Evolutionary conservation across 2,888 invertebrate genomes (phyloP).

Genomic region (Serrognathus titanus): DNA sequence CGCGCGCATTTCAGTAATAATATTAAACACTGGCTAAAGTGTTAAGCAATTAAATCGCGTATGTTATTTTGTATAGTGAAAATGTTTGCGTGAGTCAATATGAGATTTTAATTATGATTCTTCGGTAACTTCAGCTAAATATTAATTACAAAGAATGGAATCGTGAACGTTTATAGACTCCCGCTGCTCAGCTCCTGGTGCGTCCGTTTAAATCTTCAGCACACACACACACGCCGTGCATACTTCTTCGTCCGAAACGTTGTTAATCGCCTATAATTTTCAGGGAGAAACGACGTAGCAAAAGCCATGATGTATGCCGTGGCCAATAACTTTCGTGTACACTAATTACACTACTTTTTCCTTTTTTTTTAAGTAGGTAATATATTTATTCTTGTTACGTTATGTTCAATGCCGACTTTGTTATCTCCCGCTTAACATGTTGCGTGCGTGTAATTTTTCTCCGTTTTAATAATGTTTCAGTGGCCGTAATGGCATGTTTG

Average conservation of each 20-base stretch:
- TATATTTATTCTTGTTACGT: conserved; percentile 7
- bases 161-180: conserved; percentile 30
- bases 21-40: no score
- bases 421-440: conserved; percentile 6
- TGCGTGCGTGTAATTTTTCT: conserved; percentile 13
- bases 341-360: conserved; percentile 20
- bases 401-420: conserved; percentile 6
- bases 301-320: no score
- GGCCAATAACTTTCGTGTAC: conserved; percentile 10
- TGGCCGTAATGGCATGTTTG: conserved; percentile 23
- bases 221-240: conserved; percentile 1
- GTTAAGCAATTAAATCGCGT: not conserved
- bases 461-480: conserved; percentile 24
- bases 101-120: conserved; percentile 31
- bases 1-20: no score
- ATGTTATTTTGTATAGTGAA: conserved; percentile 1
- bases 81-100: conserved; percentile 27
- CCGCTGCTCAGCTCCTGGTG: conserved; percentile 24
- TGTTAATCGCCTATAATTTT: not conserved
- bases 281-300: not conserved
- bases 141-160: conserved; percentile 30
- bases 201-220: not conserved
- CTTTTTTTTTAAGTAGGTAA: not conserved
- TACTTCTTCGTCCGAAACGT: conserved; percentile 8
- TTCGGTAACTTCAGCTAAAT: conserved; percentile 27